A percentile compares a stretch with the other conserved stretches of the same genome.
Conservation (phyloP, 2,888 invertebrate genomes). For the Zaprionus obscuricornis region DNA sequence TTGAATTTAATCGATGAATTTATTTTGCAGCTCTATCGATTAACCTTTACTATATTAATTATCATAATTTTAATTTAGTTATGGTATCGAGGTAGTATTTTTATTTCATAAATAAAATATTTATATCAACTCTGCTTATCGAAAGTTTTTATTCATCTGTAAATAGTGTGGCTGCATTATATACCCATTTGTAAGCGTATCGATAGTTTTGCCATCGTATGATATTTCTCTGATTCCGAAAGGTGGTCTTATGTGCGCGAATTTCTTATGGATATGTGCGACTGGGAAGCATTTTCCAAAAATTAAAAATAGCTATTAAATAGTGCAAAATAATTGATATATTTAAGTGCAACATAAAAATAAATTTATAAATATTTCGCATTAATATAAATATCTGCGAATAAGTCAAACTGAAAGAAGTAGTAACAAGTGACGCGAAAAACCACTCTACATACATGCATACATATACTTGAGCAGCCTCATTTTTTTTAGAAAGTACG, state of each 20-base stretch:
- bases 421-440: constrained; percentile 53
- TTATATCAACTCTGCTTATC: no score
- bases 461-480: no score
- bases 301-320: constrained; percentile 47
- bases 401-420: constrained; percentile 27
- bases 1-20: not conserved
- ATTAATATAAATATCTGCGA: constrained; percentile 32
- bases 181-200: not conserved
- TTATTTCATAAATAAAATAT: no score
- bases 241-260: constrained; percentile 38
- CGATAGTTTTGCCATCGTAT: not conserved
- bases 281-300: constrained; percentile 69
- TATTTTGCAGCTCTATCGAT: constrained; percentile 1
- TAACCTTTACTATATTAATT: no score
- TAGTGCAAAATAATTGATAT: constrained; percentile 64
- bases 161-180: constrained; percentile 13
- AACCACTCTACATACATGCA: constrained; percentile 45
- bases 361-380: constrained; percentile 28
- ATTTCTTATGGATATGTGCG: constrained; percentile 58
- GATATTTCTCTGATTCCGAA: constrained; percentile 28
- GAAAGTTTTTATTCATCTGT: no score
- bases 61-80: no score
- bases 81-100: no score
- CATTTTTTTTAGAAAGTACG: no score
- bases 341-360: constrained; percentile 62